Conservation (phyloP, 1,140 invertebrate species). For the Arion vulgaris region DNA sequence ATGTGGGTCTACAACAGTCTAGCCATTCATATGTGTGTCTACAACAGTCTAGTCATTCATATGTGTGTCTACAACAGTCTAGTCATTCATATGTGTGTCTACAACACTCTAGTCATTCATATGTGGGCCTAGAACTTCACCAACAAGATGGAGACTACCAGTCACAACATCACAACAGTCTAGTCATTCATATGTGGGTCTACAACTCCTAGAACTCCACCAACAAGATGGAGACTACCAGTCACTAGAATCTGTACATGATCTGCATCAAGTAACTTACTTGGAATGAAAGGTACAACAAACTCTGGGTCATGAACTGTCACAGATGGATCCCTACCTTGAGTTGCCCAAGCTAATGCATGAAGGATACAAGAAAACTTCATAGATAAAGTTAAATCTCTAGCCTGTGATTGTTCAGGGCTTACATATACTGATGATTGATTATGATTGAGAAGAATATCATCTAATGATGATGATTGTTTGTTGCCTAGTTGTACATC, state of each 20-base stretch:
- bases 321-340: constrained; percentile 28
- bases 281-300: constrained; percentile 34
- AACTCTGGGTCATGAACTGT: background rate
- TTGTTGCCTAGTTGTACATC: background rate
- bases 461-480: background rate
- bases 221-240: constrained; percentile 94
- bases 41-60: too few species aligned
- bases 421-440: too few species aligned
- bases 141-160: too few species aligned
- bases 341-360: constrained; percentile 42
- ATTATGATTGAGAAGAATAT: background rate
- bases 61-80: too few species aligned
- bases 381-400: constrained; percentile 31
- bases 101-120: too few species aligned
- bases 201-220: constrained; percentile 80
- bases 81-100: too few species aligned
- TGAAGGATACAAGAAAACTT: constrained; percentile 44
- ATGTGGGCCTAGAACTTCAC: too few species aligned
- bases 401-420: too few species aligned
- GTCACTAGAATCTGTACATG: constrained; percentile 84
- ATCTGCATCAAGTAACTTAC: constrained; percentile 30
- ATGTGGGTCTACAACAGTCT: too few species aligned
- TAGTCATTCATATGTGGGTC: constrained; percentile 39
- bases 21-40: too few species aligned
- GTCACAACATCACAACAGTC: too few species aligned